Percentiles rank a stretch among this genome's conserved stretches.
Conservation (phyloP, 2,888 invertebrate species). For the Drosophila suboccidentalis region DNA sequence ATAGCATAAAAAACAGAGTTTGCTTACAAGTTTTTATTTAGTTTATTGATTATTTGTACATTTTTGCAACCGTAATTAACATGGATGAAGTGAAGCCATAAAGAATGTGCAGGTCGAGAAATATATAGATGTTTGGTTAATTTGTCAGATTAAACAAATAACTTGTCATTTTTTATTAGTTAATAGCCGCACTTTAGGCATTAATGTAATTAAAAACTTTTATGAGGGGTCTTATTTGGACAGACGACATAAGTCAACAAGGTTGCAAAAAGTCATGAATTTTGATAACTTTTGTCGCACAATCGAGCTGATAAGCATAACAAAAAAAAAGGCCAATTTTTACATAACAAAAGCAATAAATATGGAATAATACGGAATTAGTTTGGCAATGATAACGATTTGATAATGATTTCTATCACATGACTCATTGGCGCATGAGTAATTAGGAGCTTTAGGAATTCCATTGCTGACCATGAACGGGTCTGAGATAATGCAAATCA, state of each 20-base stretch:
- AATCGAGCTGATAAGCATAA: neutral
- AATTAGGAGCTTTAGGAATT: neutral
- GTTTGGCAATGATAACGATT: neutral
- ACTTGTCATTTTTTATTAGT: neutral
- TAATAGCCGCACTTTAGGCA: neutral
- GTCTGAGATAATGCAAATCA: too few relatives aligned
- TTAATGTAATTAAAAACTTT: neutral
- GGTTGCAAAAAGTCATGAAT: neutral
- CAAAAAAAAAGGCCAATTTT: neutral
- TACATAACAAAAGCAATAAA: too few relatives aligned
- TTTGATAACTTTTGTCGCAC: neutral
- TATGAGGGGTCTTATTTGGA: neutral
- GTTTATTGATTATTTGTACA: conserved; percentile 4
- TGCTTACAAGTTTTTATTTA: neutral
- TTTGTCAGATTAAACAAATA: neutral
- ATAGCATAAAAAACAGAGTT: neutral
- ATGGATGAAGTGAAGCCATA: neutral
- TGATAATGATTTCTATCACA: neutral
- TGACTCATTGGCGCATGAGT: neutral
- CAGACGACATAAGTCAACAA: neutral
- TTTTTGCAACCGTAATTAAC: conserved; percentile 1
- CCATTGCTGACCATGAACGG: neutral
- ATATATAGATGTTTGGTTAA: neutral
- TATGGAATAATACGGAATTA: neutral
- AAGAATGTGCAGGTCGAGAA: neutral